Base-by-base conservation (phyloP, 35 echinoderm and acorn worm species). In the Anneissia japonica region DNA sequence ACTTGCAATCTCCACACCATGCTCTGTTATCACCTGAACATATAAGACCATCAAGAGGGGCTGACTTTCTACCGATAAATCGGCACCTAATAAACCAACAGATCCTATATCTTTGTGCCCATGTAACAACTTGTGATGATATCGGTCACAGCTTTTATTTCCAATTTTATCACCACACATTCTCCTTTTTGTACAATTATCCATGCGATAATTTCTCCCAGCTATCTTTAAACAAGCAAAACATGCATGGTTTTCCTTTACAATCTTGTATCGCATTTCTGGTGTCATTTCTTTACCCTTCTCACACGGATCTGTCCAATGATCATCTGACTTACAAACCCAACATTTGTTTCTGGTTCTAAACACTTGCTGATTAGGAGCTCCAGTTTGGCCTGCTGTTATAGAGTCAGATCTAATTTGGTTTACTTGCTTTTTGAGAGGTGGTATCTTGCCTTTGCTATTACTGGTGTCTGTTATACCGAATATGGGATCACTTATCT, bases 161-260 rank as follows among this genome's bases (percentile, higher is more conserved):
- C 46, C 77, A 35, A 41, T 46, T 31, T 19, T 80, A 10, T 80
- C 38, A 21, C 40, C 38, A 88, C 86, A 88, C 32, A 30, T 9
- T 36, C 51, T 81, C 73, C 41, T 72, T 39, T 4, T 81, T 45
- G 77, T 73, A 77, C 87, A 88, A 23, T 81, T 82, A 33, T 6
- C 51, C 79, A 75, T 82, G 30, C 77, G n/a, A 74, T 88, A 79
- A 32, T 88, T 88, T 19, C 79, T 81, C 9, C 87, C 87, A 36
- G 78, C 87, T 28, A 81, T 55, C 41, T 88, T 88, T 31, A 88
- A 36, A 46, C 87, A 88, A 19, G 37, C 37, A 37, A 88, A 88
- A 38, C 87, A 88, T 14, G 37, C 87, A 81, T 88, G 38, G 35
- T 73, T 81, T 1, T 80, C 16, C 46, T 88, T 88, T 9, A 26